These are phyloP conservation scores for Dendropsophus ebraccatus DNA, from an alignment of 2,113 vertebrate species.

Conservation along the genomic window DNA sequence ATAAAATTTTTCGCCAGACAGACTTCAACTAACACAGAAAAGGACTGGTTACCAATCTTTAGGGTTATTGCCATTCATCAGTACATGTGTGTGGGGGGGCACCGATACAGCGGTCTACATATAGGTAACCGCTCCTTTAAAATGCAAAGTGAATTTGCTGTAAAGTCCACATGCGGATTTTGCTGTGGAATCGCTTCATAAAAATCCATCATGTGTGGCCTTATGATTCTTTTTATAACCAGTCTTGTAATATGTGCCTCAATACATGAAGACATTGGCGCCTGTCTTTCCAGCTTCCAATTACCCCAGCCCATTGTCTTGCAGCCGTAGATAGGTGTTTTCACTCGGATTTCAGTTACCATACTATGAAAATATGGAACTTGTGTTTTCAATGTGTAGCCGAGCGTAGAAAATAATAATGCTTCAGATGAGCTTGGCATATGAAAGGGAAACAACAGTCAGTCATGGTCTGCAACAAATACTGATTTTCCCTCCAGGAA, in stretches of 20 bases:
- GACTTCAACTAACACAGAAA: too few species aligned
- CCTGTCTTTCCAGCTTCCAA: neutral
- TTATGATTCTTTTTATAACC: neutral
- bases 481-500: conserved; percentile 34
- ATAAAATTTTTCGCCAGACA: too few species aligned
- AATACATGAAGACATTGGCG: neutral
- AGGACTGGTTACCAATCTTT: too few species aligned
- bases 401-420: conserved; percentile 21
- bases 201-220: neutral
- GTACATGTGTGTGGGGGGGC: too few species aligned
- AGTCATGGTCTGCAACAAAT: conserved; percentile 35
- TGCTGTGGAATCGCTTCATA: too few species aligned
- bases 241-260: neutral
- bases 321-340: conserved; percentile 1
- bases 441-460: conserved; percentile 31
- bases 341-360: conserved; percentile 3
- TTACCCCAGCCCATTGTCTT: neutral
- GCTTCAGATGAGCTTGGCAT: conserved; percentile 21
- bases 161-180: too few species aligned
- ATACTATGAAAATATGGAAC: conserved; percentile 23
- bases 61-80: too few species aligned
- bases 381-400: conserved; percentile 41
- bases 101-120: too few species aligned
- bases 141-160: too few species aligned
- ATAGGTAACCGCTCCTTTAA: too few species aligned